These are phyloP conservation scores for Phymorhynchus buccinoides DNA, from an alignment of 1,140 invertebrate species.

Conservation along the genomic window DNA sequence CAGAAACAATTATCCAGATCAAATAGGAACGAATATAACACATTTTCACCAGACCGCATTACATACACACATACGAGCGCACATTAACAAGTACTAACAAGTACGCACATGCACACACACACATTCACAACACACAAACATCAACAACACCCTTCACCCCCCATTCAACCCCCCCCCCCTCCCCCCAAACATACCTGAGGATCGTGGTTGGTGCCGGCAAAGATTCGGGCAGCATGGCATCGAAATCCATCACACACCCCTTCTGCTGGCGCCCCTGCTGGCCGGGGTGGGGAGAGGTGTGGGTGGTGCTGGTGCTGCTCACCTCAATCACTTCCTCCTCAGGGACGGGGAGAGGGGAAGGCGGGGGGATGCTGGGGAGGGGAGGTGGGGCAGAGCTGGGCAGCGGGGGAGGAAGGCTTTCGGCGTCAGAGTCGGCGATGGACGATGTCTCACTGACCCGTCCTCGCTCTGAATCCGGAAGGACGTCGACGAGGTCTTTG, in stretches of 20 bases:
- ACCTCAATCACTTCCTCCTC: conserved; percentile 19
- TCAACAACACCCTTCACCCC: not conserved
- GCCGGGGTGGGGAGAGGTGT: not conserved
- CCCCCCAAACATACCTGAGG: not conserved
- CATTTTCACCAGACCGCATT: too few species aligned
- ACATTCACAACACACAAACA: not conserved
- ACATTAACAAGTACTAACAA: not conserved
- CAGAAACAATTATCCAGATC: too few species aligned
- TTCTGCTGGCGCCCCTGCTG: not conserved
- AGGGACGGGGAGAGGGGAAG: not conserved
- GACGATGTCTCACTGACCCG: conserved; percentile 13
- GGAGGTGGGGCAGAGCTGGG: conserved; percentile 54
- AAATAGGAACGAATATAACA: too few species aligned
- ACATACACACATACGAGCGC: not conserved
- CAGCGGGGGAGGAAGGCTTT: conserved; percentile 52
- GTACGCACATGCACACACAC: not conserved
- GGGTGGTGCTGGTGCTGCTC: not conserved
- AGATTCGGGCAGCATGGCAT: not conserved
- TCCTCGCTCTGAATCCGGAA: not conserved
- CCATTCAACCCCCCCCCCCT: too few species aligned
- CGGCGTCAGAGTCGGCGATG: conserved; percentile 39
- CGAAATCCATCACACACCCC: not conserved
- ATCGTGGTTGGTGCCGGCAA: not conserved
- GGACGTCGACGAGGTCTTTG: not conserved
- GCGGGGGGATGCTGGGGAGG: conserved; percentile 32